These are phyloP conservation scores for Coranthus polyacanthus DNA, from an alignment of 2,797 vertebrate genomes.

Conservation along the genomic window DNA sequence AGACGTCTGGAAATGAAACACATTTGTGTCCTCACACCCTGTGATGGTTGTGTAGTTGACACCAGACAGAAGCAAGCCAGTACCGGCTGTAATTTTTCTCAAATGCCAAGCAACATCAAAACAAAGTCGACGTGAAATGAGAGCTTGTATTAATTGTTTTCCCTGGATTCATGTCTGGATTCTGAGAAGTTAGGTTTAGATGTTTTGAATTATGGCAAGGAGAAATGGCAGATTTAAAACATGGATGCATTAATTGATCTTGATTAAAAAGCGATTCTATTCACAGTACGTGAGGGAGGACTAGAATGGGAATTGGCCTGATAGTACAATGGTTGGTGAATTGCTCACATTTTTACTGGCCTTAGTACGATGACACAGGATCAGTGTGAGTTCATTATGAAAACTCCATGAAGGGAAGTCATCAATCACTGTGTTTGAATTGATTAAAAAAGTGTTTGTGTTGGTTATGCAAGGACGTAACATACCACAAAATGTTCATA, in stretches of 20 bases:
- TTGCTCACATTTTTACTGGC: slow-evolving; percentile 37
- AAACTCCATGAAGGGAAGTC: slow-evolving; percentile 15
- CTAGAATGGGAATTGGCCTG: slow-evolving; percentile 30
- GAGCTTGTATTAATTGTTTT: slow-evolving; percentile 51
- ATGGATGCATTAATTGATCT: slow-evolving; percentile 33
- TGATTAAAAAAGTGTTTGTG: slow-evolving; percentile 11
- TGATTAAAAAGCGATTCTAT: slow-evolving; percentile 23
- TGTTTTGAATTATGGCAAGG: slow-evolving; percentile 60
- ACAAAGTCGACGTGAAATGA: slow-evolving; percentile 42
- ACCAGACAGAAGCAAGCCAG: slow-evolving; percentile 54
- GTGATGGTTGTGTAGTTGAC: slow-evolving; percentile 34
- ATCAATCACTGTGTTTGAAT: slow-evolving; percentile 16
- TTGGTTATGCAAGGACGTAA: slow-evolving; percentile 15
- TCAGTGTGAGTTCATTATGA: slow-evolving; percentile 6
- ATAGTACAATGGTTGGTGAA: slow-evolving; percentile 27
- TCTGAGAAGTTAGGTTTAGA: slow-evolving; percentile 38
- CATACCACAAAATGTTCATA: slow-evolving; percentile 3
- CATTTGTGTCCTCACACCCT: slow-evolving; percentile 52
- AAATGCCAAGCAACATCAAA: slow-evolving; percentile 50
- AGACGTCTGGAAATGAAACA: slow-evolving; percentile 61
- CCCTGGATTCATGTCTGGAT: slow-evolving; percentile 34
- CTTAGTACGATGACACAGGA: slow-evolving; percentile 3
- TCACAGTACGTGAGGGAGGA: slow-evolving; percentile 38
- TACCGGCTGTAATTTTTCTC: slow-evolving; percentile 28
- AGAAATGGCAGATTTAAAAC: slow-evolving; percentile 47